Evolutionary conservation across 2,888 invertebrate genomes (phyloP).

Genomic region (Neuroscelio doddi): DNA sequence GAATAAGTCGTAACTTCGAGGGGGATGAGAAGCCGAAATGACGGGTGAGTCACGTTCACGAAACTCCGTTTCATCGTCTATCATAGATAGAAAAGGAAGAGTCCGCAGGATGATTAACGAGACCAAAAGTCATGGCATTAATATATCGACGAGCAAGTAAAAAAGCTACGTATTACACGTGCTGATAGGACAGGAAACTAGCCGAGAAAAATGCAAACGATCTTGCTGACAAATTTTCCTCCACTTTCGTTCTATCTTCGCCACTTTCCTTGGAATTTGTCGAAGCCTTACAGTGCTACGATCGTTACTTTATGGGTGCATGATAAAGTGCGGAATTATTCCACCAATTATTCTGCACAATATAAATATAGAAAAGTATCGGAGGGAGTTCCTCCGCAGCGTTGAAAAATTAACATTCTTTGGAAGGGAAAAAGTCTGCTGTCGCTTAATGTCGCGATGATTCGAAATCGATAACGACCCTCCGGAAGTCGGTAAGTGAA

Average conservation of each 20-base stretch:
- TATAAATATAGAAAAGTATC: slow-evolving; percentile 56
- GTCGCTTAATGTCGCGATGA: slow-evolving; percentile 56
- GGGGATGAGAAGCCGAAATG: slow-evolving; percentile 46
- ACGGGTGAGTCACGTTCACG: slow-evolving; percentile 54
- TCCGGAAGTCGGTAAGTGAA: slow-evolving; percentile 53
- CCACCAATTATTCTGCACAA: slow-evolving; percentile 59
- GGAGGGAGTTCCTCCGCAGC: slow-evolving; percentile 36
- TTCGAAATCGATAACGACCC: slow-evolving; percentile 64
- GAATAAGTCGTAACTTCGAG: slow-evolving; percentile 41
- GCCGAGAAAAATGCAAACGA: too few relatives aligned
- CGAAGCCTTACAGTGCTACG: too few relatives aligned
- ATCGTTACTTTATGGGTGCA: slow-evolving; percentile 28
- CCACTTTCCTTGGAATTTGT: too few relatives aligned
- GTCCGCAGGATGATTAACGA: slow-evolving; percentile 36
- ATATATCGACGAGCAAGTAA: slow-evolving; percentile 29
- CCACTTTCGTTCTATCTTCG: neutral
- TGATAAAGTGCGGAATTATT: slow-evolving; percentile 60
- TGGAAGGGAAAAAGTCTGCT: slow-evolving; percentile 13
- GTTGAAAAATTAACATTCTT: slow-evolving; percentile 56
- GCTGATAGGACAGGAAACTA: slow-evolving; percentile 18
- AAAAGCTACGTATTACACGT: slow-evolving; percentile 35
- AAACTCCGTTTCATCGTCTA: slow-evolving; percentile 38
- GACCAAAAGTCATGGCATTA: slow-evolving; percentile 22
- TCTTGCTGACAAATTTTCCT: neutral
- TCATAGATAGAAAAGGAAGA: slow-evolving; percentile 32